Conservation (phyloP, 2,888 invertebrate genomes). For the Sclerodermus sp. region DNA sequence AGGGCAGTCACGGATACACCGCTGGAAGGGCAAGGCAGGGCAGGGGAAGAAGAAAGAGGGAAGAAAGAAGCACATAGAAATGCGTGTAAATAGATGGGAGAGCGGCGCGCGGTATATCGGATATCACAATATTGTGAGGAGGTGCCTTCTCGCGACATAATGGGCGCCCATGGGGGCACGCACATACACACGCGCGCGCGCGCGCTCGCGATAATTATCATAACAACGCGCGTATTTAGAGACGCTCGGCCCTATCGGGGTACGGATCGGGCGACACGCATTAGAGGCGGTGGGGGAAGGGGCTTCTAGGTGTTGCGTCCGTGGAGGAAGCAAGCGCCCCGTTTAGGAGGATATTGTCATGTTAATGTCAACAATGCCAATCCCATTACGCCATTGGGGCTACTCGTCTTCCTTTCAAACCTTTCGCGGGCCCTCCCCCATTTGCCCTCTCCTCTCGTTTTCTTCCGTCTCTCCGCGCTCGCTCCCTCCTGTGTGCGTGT, state of each 20-base stretch:
- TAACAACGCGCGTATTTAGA: slow-evolving; percentile 51
- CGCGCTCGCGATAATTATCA: slow-evolving; percentile 46
- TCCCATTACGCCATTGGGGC: slow-evolving; percentile 46
- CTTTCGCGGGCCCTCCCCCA: background rate
- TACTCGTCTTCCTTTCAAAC: slow-evolving; percentile 18
- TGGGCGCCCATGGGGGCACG: slow-evolving; percentile 14
- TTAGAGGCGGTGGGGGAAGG: slow-evolving; percentile 23
- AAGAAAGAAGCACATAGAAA: background rate
- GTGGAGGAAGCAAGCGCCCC: slow-evolving; percentile 27
- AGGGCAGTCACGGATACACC: background rate
- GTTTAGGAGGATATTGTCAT: slow-evolving; percentile 50
- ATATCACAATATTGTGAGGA: slow-evolving; percentile 51
- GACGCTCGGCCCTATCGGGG: slow-evolving; percentile 32
- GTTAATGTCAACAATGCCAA: slow-evolving; percentile 49
- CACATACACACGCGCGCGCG: slow-evolving; percentile 9
- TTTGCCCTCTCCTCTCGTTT: too few species aligned
- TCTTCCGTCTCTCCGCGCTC: background rate
- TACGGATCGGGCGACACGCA: slow-evolving; percentile 28
- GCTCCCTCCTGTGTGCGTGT: background rate
- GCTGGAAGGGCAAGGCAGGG: background rate
- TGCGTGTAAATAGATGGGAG: slow-evolving; percentile 1
- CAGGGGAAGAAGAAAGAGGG: background rate
- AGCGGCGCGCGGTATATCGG: slow-evolving; percentile 32
- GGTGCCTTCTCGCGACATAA: slow-evolving; percentile 31
- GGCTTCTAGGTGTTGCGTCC: slow-evolving; percentile 11